Evolutionary conservation across 2,113 vertebrate genomes (phyloP).

Genomic region (Cephalopholis sonnerati): DNA sequence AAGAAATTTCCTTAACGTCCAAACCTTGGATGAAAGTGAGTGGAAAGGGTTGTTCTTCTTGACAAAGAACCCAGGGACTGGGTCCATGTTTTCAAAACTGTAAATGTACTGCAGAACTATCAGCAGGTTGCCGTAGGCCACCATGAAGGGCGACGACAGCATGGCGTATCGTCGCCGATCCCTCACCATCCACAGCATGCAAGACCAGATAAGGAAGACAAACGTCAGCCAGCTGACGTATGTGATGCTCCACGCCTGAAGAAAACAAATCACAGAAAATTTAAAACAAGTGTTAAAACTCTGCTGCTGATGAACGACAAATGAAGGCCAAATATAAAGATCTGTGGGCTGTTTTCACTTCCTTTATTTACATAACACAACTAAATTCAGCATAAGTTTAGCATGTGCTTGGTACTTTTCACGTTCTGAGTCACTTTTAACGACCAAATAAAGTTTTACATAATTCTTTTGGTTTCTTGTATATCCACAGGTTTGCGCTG

Average conservation of each 20-base stretch:
- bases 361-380: neutral
- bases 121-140: slow-evolving; percentile 93
- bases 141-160: slow-evolving; percentile 98
- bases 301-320: neutral
- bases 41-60: slow-evolving; percentile 85
- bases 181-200: slow-evolving; percentile 96
- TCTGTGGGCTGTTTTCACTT: neutral
- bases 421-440: too few relatives aligned
- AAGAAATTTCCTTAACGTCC: neutral
- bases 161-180: slow-evolving; percentile 95
- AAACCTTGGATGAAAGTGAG: slow-evolving; percentile 93
- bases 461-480: too few relatives aligned
- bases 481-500: too few relatives aligned
- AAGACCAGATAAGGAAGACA: slow-evolving; percentile 97
- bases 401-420: too few relatives aligned
- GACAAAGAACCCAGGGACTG: slow-evolving; percentile 88
- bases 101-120: slow-evolving; percentile 95
- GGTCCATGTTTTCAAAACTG: slow-evolving; percentile 87
- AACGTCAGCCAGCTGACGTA: slow-evolving; percentile 99
- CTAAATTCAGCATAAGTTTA: too few relatives aligned
- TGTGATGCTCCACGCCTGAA: slow-evolving; percentile 96
- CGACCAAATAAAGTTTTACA: too few relatives aligned
- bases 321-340: neutral
- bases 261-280: neutral
- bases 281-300: neutral